Conservation (phyloP, 2,888 invertebrate species). For the Nymphalis c-album region DNA sequence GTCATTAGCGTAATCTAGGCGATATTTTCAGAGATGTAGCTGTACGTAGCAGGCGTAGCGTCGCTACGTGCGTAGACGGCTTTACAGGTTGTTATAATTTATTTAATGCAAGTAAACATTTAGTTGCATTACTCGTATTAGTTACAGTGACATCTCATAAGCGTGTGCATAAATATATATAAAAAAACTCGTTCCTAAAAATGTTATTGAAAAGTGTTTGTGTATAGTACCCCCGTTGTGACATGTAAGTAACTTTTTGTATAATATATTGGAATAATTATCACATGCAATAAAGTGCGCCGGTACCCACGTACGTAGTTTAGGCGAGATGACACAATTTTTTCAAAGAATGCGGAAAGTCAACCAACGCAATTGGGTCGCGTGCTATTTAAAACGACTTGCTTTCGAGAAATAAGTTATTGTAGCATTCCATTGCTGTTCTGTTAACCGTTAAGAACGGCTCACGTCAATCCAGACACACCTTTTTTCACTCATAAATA, state of each 20-base stretch:
- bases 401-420: conserved; percentile 31
- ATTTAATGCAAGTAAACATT: conserved; percentile 2
- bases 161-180: conserved; percentile 1
- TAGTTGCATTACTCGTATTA: not conserved
- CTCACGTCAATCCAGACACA: conserved; percentile 22
- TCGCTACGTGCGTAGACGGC: conserved; percentile 38
- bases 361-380: conserved; percentile 17
- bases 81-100: conserved; percentile 5
- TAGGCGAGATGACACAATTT: conserved; percentile 12
- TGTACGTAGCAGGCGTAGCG: conserved; percentile 38
- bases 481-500: conserved; percentile 15
- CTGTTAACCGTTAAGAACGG: conserved; percentile 25
- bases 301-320: not conserved
- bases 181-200: conserved; percentile 5
- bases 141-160: not conserved
- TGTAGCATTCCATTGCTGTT: conserved; percentile 29
- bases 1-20: not conserved
- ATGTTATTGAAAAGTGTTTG: not conserved
- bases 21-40: conserved; percentile 22
- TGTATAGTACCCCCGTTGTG: not conserved
- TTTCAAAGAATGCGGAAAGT: conserved; percentile 20
- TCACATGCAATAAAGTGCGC: not conserved
- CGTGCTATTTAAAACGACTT: conserved; percentile 25
- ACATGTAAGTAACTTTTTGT: not conserved
- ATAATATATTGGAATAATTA: not conserved